phyloP scores from a whole-genome alignment of 2,888 invertebrate species.

The Epirrita christyi region DNA sequence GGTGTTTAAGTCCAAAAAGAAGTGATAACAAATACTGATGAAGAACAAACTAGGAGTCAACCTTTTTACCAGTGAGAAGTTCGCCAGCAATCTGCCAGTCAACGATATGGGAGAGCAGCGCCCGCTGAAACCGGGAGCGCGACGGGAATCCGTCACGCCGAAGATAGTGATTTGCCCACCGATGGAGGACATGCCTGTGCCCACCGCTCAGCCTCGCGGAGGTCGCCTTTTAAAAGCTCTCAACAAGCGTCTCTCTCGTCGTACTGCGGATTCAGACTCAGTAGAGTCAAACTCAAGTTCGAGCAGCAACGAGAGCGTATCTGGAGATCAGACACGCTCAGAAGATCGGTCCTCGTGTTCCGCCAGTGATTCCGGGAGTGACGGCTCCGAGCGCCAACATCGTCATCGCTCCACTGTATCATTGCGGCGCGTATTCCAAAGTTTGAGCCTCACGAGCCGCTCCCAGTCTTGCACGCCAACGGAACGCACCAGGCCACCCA shows the following conservation, averaged over 20 bases:
- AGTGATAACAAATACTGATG: slow-evolving; percentile 61
- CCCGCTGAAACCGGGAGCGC: slow-evolving; percentile 50
- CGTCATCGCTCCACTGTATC: slow-evolving; percentile 86
- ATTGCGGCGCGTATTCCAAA: slow-evolving; percentile 89
- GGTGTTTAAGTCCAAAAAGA: slow-evolving; percentile 44
- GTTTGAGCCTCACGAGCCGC: slow-evolving; percentile 86
- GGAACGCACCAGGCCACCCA: slow-evolving; percentile 71
- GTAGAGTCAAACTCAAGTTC: slow-evolving; percentile 58
- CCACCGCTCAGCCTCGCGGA: slow-evolving; percentile 84
- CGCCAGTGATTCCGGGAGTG: slow-evolving; percentile 87
- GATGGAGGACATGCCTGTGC: slow-evolving; percentile 81
- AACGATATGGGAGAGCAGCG: slow-evolving; percentile 57
- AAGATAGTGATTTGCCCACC: slow-evolving; percentile 81
- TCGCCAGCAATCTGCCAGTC: slow-evolving; percentile 61
- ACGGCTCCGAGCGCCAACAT: slow-evolving; percentile 80
- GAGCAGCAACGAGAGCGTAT: slow-evolving; percentile 76
- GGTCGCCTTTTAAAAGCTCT: slow-evolving; percentile 87
- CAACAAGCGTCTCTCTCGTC: slow-evolving; percentile 85
- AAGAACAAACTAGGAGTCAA: slow-evolving; percentile 70
- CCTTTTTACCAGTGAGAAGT: slow-evolving; percentile 65
- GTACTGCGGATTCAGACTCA: slow-evolving; percentile 73
- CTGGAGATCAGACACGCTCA: slow-evolving; percentile 65
- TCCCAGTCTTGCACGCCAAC: slow-evolving; percentile 87
- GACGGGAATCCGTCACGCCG: slow-evolving; percentile 69
- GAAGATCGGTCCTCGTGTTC: slow-evolving; percentile 81